These are phyloP conservation scores for Lanistes nyassanus DNA, from an alignment of 1,140 invertebrate genomes.

Conservation along the genomic window DNA sequence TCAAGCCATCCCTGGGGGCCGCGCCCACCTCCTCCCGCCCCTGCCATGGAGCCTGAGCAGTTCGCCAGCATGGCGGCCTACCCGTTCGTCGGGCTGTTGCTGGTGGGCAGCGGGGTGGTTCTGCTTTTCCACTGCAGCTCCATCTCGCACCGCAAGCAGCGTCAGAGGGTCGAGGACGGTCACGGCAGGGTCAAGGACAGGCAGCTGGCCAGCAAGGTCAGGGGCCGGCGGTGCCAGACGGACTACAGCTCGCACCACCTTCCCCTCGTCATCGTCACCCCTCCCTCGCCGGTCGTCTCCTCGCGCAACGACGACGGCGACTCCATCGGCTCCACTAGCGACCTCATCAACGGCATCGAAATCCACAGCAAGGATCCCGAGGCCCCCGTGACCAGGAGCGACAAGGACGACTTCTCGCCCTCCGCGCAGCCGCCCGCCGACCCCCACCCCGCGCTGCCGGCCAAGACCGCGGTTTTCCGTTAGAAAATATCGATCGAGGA, in stretches of 20 bases:
- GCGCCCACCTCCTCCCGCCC: no score
- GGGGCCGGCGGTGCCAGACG: background rate
- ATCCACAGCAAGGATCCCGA: no score
- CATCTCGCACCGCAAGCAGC: slow-evolving; percentile 5
- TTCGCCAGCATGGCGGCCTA: background rate
- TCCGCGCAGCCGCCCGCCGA: no score
- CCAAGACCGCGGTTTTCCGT: no score
- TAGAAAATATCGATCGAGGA: no score
- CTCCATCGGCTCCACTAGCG: background rate
- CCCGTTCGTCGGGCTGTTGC: background rate
- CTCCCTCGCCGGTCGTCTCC: background rate
- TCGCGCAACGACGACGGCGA: background rate
- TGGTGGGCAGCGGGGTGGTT: background rate
- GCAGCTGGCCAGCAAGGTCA: background rate
- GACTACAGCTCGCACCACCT: background rate
- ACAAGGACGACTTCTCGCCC: no score
- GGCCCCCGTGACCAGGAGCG: no score
- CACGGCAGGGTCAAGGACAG: background rate
- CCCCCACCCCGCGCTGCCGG: no score
- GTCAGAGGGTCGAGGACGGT: background rate
- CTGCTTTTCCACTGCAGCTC: slow-evolving; percentile 3
- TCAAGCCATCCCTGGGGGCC: no score
- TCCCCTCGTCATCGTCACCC: background rate
- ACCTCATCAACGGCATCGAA: background rate
- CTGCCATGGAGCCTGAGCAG: no score